Percentiles rank a stretch among this genome's conserved stretches.
These are phyloP conservation scores for Plebejus anna DNA, from an alignment of 2,888 invertebrate species.

Conservation along the genomic window DNA sequence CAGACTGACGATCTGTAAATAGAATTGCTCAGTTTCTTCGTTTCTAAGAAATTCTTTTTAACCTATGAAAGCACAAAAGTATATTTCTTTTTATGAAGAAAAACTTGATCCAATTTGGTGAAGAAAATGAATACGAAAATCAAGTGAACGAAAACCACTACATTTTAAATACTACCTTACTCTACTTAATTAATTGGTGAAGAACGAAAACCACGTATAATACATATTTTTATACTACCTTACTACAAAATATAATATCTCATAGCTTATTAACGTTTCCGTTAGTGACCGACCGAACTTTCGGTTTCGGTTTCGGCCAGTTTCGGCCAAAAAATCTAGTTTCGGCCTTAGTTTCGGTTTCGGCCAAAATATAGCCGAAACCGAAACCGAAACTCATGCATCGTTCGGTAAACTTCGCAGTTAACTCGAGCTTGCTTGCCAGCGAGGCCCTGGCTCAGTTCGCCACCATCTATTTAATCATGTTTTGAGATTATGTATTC, in stretches of 20 bases:
- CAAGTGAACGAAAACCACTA: background rate
- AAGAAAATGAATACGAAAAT: background rate
- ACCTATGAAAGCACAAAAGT: background rate
- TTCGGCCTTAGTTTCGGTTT: too few relatives aligned
- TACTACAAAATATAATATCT: background rate
- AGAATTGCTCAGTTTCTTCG: background rate
- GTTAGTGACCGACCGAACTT: too few relatives aligned
- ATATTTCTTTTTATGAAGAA: background rate
- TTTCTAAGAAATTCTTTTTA: background rate
- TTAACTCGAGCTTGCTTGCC: too few relatives aligned
- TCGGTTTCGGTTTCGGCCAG: too few relatives aligned
- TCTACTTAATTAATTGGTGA: background rate
- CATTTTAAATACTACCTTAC: background rate
- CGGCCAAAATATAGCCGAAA: too few relatives aligned
- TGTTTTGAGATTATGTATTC: too few relatives aligned
- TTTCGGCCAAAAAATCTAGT: too few relatives aligned
- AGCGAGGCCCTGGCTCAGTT: too few relatives aligned
- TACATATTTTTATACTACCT: too few relatives aligned
- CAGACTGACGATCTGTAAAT: slow-evolving; percentile 24
- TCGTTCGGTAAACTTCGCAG: too few relatives aligned
- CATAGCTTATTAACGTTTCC: background rate
- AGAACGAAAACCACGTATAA: background rate
- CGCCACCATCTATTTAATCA: too few relatives aligned
- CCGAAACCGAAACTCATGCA: too few relatives aligned
- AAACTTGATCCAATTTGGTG: background rate